Evolutionary conservation across 1,140 invertebrate genomes (phyloP).

Genomic region (Leptoteleia sp.): DNA sequence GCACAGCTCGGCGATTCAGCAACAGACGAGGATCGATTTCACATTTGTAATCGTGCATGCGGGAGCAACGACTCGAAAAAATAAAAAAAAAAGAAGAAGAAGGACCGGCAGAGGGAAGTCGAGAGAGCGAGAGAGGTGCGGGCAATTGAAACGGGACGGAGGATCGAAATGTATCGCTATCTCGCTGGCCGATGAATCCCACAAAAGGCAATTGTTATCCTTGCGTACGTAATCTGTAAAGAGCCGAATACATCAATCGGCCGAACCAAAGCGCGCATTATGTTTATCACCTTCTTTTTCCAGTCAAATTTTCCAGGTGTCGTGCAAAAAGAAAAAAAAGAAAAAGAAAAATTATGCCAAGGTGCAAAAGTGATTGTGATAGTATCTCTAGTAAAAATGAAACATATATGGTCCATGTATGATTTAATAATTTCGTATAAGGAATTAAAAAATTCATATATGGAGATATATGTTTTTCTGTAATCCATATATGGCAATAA

Average conservation of each 20-base stretch:
- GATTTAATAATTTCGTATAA: too few relatives aligned
- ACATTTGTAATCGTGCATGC: slow-evolving; percentile 74
- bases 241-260: slow-evolving; percentile 59
- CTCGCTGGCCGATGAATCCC: slow-evolving; percentile 58
- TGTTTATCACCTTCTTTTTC: slow-evolving; percentile 55
- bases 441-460: too few relatives aligned
- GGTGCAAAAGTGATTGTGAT: too few relatives aligned
- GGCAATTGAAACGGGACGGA: slow-evolving; percentile 1
- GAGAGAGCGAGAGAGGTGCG: slow-evolving; percentile 8
- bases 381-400: too few relatives aligned
- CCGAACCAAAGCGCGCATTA: slow-evolving; percentile 51
- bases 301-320: too few relatives aligned
- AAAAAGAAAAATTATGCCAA: too few relatives aligned
- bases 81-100: slow-evolving; percentile 6
- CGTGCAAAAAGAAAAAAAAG: too few relatives aligned
- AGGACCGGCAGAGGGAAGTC: slow-evolving; percentile 15
- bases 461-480: too few relatives aligned
- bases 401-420: too few relatives aligned
- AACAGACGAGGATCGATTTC: slow-evolving; percentile 76
- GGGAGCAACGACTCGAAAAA: slow-evolving; percentile 64
- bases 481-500: too few relatives aligned
- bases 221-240: slow-evolving; percentile 67
- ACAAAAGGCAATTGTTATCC: slow-evolving; percentile 71
- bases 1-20: slow-evolving; percentile 67
- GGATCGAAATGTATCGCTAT: slow-evolving; percentile 55